Evolutionary conservation across 2,113 vertebrate genomes (phyloP), one percentile per base, ranked within the genome.

Genomic region (Arizona elegans): DNA sequence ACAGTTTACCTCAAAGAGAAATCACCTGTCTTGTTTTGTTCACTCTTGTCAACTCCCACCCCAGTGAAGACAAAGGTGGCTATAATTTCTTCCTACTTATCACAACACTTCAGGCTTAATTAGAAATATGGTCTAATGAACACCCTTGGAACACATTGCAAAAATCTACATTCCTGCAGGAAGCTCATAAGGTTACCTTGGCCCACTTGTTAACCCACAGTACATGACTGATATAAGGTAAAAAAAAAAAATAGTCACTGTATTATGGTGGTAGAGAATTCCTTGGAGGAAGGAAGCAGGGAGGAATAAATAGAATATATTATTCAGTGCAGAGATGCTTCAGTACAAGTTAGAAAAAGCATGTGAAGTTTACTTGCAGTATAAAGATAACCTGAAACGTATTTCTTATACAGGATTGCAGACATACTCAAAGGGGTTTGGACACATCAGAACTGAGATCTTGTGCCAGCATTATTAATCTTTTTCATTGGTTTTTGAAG

Each of bases 401-500:
- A 26, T 70, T 89, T 56, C 10, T 24, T 7, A 0, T 26, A 75
- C 86, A 75, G 38, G 54, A 6, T 2, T 87, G 87, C 21, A 92
- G 52, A 86, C 24, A 0, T 6, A 65, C 26, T 65, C 58, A 12
- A 2, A 0, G 0, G 55, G 56, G 1, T 24, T 90, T 88, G 86
- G 54, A 54, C 58, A 70, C 54, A 6, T 23, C 62, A 75, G 29
- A 19, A 88, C 58, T 93, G 19, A 95, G 85, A n/a, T 93, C 94
- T 58, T 58, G 62, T 2, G 87, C 91, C 23, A 8, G 15, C 9
- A 1, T 2, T 1, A 89, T 94, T 94, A 47, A 93, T 81, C 88
- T 94, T 94, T 62, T 90, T 90, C 43, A 89, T 58, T 12, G 54
- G 93, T 75, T 92, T 88, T 92, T 58, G 81, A 89, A 96, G 23